Evolutionary conservation across 2,113 vertebrate species (phyloP), one percentile per base, ranked within the genome.

Genomic region (Rhodinocichla rosea): DNA sequence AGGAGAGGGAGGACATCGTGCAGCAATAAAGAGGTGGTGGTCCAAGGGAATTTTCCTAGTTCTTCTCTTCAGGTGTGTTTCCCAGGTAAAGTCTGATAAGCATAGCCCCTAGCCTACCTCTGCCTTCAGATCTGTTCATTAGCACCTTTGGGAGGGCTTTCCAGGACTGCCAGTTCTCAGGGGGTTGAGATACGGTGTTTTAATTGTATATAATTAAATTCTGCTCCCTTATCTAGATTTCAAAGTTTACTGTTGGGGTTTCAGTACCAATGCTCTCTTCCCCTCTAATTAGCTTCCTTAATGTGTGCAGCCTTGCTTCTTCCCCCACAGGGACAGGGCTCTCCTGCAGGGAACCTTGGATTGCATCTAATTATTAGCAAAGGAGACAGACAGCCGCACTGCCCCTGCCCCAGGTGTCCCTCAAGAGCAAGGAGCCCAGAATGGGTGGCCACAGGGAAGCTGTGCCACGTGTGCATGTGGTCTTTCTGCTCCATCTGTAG

Each of bases 171-270:
- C 63, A 55, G 69, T 11, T 95, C 97, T 90, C 94, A 59, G 70
- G 69, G 73, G 89, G 19, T 50, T 78, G 59, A 90, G 83, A 80
- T 40, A 90, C 22, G 0, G 39, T 92, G 79, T 80, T 95, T 96
- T 96, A 97, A 96, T 96, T 96, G 90, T 75, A 89, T 73, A 74
- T 95, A 96, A 97, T 97, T 97, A 97, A 97, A 95, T 13, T 94
- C 65, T 56, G 76, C 52, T 97, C 57, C 92, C 93, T 91, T 92
- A 94, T 69, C 95, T 95, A 94, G 95, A 95, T 82, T 92, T 91
- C 71, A 94, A 65, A 91, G 75, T 95, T 95, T 94, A 93, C 93
- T 95, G 92, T 77, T 88, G 95, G 70, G 75, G 83, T 79, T 94
- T 89, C 69, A 79, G 87, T 63, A 65, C 82, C 89, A 42, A 30